Evolutionary conservation across 1,140 invertebrate genomes (phyloP).

Genomic region (Drosophila elegans): DNA sequence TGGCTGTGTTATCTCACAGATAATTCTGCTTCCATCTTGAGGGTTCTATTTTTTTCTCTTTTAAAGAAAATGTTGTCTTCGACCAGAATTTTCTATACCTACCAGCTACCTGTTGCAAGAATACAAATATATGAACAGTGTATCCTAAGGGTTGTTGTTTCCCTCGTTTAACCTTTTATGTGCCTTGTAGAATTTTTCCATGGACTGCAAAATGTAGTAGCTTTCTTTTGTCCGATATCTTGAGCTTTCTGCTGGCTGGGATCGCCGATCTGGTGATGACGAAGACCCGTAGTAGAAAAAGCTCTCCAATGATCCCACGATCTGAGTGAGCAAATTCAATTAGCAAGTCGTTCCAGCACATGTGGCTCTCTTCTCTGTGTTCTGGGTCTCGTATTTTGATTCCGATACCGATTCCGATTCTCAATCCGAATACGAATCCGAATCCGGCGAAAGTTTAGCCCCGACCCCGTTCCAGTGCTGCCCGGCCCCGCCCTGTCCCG

Average conservation of each 20-base stretch:
- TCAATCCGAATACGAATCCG: neutral
- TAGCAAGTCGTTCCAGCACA: constrained; percentile 30
- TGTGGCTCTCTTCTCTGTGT: constrained; percentile 5
- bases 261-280: neutral
- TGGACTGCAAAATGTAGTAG: neutral
- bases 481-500: neutral
- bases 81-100: neutral
- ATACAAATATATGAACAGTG: too few species aligned
- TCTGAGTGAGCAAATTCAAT: constrained; percentile 18
- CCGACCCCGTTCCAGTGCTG: constrained; percentile 20
- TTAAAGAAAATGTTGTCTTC: too few species aligned
- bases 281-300: constrained; percentile 19
- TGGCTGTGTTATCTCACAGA: neutral
- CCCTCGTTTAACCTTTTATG: neutral
- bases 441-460: constrained; percentile 45
- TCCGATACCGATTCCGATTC: neutral
- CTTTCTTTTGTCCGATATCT: constrained; percentile 27
- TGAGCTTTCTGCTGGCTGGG: constrained; percentile 23
- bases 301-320: constrained; percentile 22
- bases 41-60: neutral
- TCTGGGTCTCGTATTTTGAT: neutral
- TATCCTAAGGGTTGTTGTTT: neutral
- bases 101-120: constrained; percentile 1
- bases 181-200: neutral
- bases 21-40: constrained; percentile 1